Percentiles rank a stretch among this genome's conserved stretches.
Evolutionary conservation across 1,140 invertebrate genomes (phyloP).

Genomic region (Littorina saxatilis): DNA sequence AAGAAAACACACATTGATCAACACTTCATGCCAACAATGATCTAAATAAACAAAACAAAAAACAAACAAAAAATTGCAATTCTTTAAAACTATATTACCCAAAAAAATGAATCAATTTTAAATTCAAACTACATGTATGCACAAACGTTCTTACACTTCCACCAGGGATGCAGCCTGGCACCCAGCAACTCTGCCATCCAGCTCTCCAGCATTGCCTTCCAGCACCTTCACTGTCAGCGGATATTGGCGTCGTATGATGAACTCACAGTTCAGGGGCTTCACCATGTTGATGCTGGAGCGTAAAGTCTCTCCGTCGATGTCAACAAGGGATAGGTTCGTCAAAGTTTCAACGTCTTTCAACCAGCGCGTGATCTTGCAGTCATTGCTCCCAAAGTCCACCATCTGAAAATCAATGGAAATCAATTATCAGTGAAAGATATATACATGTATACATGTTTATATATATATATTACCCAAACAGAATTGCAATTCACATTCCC

Average conservation of each 20-base stretch:
- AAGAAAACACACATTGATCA: no score
- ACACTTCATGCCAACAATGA: no score
- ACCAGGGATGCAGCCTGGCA: conserved; percentile 84
- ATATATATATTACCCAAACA: no score
- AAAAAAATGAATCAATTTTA: no score
- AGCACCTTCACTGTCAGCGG: conserved; percentile 76
- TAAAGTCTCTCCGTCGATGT: conserved; percentile 79
- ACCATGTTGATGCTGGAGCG: conserved; percentile 44
- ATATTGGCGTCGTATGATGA: conserved; percentile 53
- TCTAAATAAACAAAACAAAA: no score
- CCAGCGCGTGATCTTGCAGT: conserved; percentile 84
- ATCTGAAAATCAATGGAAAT: no score
- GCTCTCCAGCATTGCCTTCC: conserved; percentile 81
- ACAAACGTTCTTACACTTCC: conserved; percentile 88
- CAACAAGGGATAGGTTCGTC: conserved; percentile 81
- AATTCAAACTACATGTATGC: no score
- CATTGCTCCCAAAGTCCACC: conserved; percentile 89
- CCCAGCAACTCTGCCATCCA: conserved; percentile 78
- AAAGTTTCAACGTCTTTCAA: conserved; percentile 81
- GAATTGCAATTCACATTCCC: no score
- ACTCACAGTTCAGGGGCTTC: conserved; percentile 59
- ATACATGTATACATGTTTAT: no score
- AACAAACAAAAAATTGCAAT: no score
- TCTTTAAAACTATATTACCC: no score
- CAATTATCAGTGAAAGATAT: no score